phyloP scores from a whole-genome alignment of 2,113 vertebrate species.

The Salvelinus alpinus region DNA sequence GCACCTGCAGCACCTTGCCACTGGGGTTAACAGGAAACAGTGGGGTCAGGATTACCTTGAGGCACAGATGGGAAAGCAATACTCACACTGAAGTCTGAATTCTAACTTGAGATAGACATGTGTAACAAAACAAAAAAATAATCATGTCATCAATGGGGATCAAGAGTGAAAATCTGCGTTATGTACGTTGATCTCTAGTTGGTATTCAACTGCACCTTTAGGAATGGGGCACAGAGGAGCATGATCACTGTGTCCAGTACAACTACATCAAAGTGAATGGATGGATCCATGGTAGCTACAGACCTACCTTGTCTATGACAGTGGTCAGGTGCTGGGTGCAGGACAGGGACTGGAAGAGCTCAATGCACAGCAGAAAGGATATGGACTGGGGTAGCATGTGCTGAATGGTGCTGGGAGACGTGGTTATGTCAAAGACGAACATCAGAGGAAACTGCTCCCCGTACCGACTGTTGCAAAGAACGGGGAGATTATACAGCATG shows the following conservation, averaged over 20 bases:
- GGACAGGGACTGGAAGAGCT: slow-evolving; percentile 93
- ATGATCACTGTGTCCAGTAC: neutral
- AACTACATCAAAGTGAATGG: neutral
- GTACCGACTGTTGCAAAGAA: slow-evolving; percentile 78
- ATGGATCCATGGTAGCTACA: too few species aligned
- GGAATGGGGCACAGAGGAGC: too few species aligned
- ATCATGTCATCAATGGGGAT: neutral
- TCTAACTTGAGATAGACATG: neutral
- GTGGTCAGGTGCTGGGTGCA: slow-evolving; percentile 90
- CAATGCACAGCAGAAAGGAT: slow-evolving; percentile 90
- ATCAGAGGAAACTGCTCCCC: slow-evolving; percentile 84
- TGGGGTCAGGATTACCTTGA: slow-evolving; percentile 84
- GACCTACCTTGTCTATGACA: slow-evolving; percentile 75
- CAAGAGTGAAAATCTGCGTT: neutral
- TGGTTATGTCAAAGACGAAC: slow-evolving; percentile 94
- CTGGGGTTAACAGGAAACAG: slow-evolving; percentile 88
- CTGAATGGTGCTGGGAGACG: slow-evolving; percentile 91
- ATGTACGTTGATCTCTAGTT: neutral
- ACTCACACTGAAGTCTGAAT: neutral
- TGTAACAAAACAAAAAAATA: too few species aligned
- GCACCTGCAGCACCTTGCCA: slow-evolving; percentile 87
- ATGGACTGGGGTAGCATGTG: slow-evolving; percentile 90
- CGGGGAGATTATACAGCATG: neutral
- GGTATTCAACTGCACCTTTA: too few species aligned
- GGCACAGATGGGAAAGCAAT: neutral